Evolutionary conservation across 1,140 invertebrate genomes (phyloP).

Genomic region (Calliopsis andreniformis): DNA sequence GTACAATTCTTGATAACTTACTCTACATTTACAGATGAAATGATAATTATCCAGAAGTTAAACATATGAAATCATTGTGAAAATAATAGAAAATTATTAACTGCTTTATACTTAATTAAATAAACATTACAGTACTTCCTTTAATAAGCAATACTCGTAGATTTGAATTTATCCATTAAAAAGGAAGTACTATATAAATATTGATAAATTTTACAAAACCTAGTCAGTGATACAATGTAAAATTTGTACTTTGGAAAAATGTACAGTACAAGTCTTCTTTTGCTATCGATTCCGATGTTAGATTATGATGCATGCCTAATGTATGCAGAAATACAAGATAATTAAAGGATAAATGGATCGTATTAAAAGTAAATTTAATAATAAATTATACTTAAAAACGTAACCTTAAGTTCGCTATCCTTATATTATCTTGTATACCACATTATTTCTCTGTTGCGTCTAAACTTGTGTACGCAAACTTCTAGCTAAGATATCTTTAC

Average conservation of each 20-base stretch:
- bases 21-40: background rate
- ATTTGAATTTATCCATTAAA: too few relatives aligned
- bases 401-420: conserved; percentile 8
- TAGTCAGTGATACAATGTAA: background rate
- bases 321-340: conserved; percentile 54
- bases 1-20: background rate
- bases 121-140: background rate
- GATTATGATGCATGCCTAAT: conserved; percentile 28
- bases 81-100: background rate
- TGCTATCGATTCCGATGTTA: background rate
- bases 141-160: too few relatives aligned
- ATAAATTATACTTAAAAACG: conserved; percentile 55
- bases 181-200: too few relatives aligned
- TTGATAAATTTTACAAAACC: conserved; percentile 48
- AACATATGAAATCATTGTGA: background rate
- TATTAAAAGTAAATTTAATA: conserved; percentile 71
- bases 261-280: conserved; percentile 8
- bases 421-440: conserved; percentile 38
- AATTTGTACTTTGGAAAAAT: conserved; percentile 30
- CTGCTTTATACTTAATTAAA: background rate
- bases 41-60: background rate
- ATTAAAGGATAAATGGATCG: conserved; percentile 59
- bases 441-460: background rate
- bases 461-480: conserved; percentile 1
- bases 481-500: conserved; percentile 5